phyloP scores from a whole-genome alignment of 2,888 invertebrate species.

The Melipona beecheii region DNA sequence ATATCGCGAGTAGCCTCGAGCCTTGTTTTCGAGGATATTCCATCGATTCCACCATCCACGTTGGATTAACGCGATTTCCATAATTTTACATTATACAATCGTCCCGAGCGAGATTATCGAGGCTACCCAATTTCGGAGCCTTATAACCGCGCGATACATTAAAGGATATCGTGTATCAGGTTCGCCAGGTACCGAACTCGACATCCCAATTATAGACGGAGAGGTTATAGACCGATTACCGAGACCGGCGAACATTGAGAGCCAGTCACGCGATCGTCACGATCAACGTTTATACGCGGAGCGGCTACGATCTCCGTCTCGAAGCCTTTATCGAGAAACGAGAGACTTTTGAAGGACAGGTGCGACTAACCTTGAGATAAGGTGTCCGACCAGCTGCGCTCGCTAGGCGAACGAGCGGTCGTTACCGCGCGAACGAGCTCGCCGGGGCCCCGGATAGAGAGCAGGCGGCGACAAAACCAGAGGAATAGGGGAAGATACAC shows the following conservation, averaged over 20 bases:
- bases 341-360: constrained; percentile 55
- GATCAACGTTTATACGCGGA: background rate
- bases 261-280: constrained; percentile 41
- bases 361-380: constrained; percentile 62
- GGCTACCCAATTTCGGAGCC: background rate
- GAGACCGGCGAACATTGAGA: background rate
- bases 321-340: constrained; percentile 34
- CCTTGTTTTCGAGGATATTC: background rate
- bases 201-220: constrained; percentile 35
- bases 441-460: constrained; percentile 4
- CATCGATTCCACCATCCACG: constrained; percentile 14
- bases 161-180: constrained; percentile 60
- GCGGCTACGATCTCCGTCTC: constrained; percentile 3
- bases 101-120: constrained; percentile 9
- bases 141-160: constrained; percentile 41
- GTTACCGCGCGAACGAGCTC: constrained; percentile 41
- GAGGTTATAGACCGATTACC: too few species aligned
- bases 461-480: constrained; percentile 70
- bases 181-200: background rate
- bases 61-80: constrained; percentile 46
- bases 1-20: background rate
- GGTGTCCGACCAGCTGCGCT: constrained; percentile 62
- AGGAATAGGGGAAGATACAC: constrained; percentile 80
- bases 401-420: constrained; percentile 30
- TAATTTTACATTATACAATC: constrained; percentile 7